Conservation (phyloP, 2,113 vertebrate genomes). For the Sclerurus mexicanus region DNA sequence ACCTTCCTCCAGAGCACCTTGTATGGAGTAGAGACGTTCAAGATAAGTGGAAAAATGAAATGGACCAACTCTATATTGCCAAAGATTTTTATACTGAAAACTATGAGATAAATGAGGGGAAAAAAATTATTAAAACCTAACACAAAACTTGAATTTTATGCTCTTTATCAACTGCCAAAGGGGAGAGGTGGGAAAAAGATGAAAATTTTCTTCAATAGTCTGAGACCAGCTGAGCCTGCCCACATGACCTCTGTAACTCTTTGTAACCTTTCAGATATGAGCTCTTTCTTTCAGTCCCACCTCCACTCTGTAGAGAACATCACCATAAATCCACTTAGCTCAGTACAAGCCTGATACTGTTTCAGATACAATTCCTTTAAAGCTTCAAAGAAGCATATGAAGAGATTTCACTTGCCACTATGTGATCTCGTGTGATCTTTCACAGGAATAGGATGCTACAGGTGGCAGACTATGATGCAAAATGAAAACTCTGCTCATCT, state of each 20-base stretch:
- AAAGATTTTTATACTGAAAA: background rate
- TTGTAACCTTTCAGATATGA: background rate
- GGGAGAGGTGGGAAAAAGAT: background rate
- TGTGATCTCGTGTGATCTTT: background rate
- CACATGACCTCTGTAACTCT: background rate
- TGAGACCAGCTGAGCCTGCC: background rate
- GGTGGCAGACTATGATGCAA: background rate
- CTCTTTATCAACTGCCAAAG: background rate
- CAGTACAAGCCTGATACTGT: background rate
- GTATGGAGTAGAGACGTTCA: background rate
- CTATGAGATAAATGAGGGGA: background rate
- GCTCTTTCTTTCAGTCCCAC: background rate
- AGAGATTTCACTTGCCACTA: background rate
- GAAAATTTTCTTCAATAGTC: background rate
- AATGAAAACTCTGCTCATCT: background rate
- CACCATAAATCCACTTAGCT: background rate
- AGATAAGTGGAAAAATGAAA: background rate
- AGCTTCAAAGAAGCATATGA: background rate
- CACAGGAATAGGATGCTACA: background rate
- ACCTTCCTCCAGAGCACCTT: background rate
- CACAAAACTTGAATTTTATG: background rate
- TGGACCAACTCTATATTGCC: background rate
- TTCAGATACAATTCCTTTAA: background rate
- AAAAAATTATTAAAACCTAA: background rate
- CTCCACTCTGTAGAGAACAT: background rate